Conservation (phyloP, 2,113 vertebrate species). For the Xerus inauris region DNA sequence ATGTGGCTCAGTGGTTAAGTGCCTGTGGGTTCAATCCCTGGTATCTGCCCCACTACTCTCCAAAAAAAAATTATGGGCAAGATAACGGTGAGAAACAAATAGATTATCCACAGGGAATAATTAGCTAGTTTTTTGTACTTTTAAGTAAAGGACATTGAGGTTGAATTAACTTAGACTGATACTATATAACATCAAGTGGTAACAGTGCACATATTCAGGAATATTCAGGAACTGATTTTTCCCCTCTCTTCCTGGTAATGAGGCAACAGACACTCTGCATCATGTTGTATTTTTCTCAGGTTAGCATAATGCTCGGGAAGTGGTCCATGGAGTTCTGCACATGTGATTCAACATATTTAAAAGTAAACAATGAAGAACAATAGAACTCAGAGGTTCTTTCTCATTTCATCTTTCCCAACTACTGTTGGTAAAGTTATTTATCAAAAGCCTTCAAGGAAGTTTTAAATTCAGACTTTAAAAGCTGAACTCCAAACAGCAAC, state of each 20-base stretch:
- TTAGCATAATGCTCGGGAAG: neutral
- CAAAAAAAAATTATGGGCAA: neutral
- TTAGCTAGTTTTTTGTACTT: slow-evolving; percentile 7
- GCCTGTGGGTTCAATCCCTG: too few species aligned
- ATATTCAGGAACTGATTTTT: neutral
- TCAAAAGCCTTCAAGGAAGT: slow-evolving; percentile 5
- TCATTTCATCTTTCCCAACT: neutral
- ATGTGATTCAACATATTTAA: neutral
- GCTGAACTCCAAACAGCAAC: neutral
- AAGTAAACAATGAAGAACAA: neutral
- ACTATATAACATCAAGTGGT: neutral
- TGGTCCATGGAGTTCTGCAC: neutral
- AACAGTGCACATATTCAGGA: neutral
- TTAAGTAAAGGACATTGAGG: slow-evolving; percentile 7
- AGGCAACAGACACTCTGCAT: neutral
- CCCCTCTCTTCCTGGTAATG: neutral
- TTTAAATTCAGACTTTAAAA: slow-evolving; percentile 58
- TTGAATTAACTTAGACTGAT: neutral
- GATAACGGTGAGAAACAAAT: neutral
- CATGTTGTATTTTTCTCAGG: neutral
- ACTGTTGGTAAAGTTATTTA: neutral
- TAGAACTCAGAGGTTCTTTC: neutral
- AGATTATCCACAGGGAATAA: neutral
- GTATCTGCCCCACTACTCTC: too few species aligned
- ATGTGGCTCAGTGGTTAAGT: too few species aligned